Percentiles rank a stretch among this genome's conserved stretches.
These are phyloP conservation scores for Atethmia centrago DNA, from an alignment of 2,888 invertebrate species.

Conservation along the genomic window DNA sequence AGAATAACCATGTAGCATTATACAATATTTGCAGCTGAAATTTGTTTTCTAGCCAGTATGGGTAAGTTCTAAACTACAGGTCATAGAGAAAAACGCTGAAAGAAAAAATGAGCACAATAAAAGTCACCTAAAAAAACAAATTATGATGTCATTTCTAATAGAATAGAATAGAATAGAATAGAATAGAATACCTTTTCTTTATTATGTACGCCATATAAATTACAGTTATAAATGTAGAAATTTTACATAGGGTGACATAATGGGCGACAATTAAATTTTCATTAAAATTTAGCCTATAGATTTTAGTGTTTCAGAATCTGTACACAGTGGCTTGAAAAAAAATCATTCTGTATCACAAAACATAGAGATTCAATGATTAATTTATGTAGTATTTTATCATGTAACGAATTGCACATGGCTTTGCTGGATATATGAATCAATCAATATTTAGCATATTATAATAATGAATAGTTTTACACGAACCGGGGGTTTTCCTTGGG, in stretches of 20 bases:
- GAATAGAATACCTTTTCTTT: background rate
- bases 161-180: no score
- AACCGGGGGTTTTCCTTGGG: no score
- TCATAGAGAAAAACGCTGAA: no score
- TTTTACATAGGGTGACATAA: background rate
- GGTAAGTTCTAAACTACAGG: background rate
- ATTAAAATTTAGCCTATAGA: background rate
- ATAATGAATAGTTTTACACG: no score
- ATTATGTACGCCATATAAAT: no score
- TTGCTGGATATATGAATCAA: conserved; percentile 23
- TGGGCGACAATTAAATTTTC: background rate
- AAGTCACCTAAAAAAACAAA: background rate
- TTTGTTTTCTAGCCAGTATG: background rate
- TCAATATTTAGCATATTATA: background rate
- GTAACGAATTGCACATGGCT: conserved; percentile 14
- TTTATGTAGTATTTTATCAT: background rate
- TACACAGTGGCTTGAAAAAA: background rate
- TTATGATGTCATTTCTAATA: background rate
- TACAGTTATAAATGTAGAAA: background rate
- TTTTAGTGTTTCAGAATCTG: background rate
- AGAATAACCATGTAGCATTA: no score
- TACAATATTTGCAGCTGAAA: no score
- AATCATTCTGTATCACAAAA: background rate
- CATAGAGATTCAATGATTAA: background rate
- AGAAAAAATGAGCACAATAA: no score